A percentile compares a stretch with the other conserved stretches of the same genome.
Evolutionary conservation across 2,113 vertebrate species (phyloP).

Genomic region (Plotosus lineatus): DNA sequence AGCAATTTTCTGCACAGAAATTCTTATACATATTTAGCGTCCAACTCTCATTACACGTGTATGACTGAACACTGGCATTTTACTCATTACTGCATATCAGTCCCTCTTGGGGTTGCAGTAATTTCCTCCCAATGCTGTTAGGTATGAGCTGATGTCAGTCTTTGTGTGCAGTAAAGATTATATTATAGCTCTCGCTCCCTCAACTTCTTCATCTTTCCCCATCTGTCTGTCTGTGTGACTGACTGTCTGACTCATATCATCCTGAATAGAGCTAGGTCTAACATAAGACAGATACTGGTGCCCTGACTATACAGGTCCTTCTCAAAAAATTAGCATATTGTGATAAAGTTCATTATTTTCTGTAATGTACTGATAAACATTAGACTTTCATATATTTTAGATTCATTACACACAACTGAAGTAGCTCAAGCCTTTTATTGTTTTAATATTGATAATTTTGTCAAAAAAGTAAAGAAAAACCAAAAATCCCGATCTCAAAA

Average conservation of each 20-base stretch:
- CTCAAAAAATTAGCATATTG: too few species aligned
- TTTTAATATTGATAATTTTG: too few species aligned
- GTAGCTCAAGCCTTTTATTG: too few species aligned
- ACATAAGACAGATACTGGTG: not conserved
- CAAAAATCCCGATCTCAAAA: too few species aligned
- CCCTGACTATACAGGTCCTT: not conserved
- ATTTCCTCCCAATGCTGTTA: slow-evolving; percentile 55
- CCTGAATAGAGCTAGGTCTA: not conserved
- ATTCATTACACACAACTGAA: too few species aligned
- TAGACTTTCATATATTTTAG: too few species aligned
- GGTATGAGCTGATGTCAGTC: slow-evolving; percentile 56
- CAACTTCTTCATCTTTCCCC: not conserved
- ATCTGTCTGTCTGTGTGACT: slow-evolving; percentile 1
- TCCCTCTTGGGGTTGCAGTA: slow-evolving; percentile 52
- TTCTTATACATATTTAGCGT: slow-evolving; percentile 39
- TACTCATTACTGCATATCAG: slow-evolving; percentile 36
- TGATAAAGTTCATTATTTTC: too few species aligned
- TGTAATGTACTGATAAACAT: too few species aligned
- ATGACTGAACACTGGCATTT: slow-evolving; percentile 44
- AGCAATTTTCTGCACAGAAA: slow-evolving; percentile 3
- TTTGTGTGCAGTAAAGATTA: slow-evolving; percentile 43
- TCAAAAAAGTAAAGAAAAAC: too few species aligned
- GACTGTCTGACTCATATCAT: not conserved
- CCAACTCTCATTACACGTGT: slow-evolving; percentile 54
- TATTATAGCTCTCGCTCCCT: not conserved